Base-by-base conservation (phyloP, 2,888 invertebrate species). In the Brachyptera putata region DNA sequence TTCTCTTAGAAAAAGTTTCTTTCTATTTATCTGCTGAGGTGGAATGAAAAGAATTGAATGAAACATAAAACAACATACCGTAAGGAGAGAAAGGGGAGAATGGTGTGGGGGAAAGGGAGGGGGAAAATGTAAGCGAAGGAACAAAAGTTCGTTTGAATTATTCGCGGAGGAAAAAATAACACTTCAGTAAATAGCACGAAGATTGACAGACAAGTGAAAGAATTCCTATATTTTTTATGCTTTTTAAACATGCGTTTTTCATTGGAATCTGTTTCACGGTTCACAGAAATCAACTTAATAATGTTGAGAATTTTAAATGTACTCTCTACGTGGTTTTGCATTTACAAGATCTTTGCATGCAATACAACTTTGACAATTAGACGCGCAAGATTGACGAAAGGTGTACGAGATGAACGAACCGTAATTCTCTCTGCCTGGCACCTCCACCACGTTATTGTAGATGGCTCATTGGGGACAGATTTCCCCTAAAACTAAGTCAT, bases 171-270 rank as follows among this genome's bases (percentile, higher is more conserved):
- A 63, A 65, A 61, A 64, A 64, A 59, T 60, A 63, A 61, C 61
- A 65, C 63, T 61, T 65, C 65, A 65, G 65, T 65, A 65, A 63
- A 65, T 63, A 65, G 61, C 62, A 57, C 48, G 36, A 57, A 63
- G 65, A 65, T 60, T 65, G 65, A 65, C 65, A 63, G 62, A 56
- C 49, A 58, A 56, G 48, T n/a, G 49, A 36, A 55, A 61, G 49
- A 59, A 50, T 49, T 58, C 30, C 53, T 46, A 36, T n/a, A n/a
- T 48, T 56, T 59, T 61, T 61, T 37, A 53, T 50, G 57, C 58
- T 55, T 61, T 63, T 58, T 58, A 57, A 59, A 48, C 58, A 48
- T 43, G 50, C 14, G 36, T 43, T 30, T 55, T 46, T 46, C n/a
- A n/a, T n/a, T n/a, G n/a, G n/a, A n/a, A n/a, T n/a, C n/a, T n/a